Base-by-base conservation (phyloP, 2,113 vertebrate species). In the Eurystomus gularis region DNA sequence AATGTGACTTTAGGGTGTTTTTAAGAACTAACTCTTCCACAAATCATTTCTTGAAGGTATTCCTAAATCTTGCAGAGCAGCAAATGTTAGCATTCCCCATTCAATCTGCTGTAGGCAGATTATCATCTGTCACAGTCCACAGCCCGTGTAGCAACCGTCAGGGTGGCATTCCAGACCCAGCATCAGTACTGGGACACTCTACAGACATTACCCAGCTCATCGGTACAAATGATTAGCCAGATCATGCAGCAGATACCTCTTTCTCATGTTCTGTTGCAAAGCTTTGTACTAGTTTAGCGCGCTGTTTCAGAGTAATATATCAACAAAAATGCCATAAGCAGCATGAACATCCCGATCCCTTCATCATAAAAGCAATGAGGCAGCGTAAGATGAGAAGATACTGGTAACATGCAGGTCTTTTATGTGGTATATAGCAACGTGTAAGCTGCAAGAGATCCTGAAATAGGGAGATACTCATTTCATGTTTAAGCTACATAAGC, bases 381-480 rank as follows among this genome's bases (percentile, higher is more conserved):
- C 2, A 70, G 75, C 68, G 28, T 15, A 73, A 83, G 57, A 68
- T 65, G 65, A 79, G 54, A 91, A 72, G 40, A 33, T 35, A 51
- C 19, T 84, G 40, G 6, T 4, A 89, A 52, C 77, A 94, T 82
- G 83, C 83, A 95, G 60, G 28, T 17, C 25, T 39, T 73, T 37
- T 12, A 26, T 10, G 28, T 76, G 48, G 35, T 52, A 72, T 8
- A 31, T 3, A 80, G 66, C 65, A 88, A 57, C 31, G 72, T 2
- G 26, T 21, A 31, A 82, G 64, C 58, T 61, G n/a, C 3, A 19
- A 78, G 42, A 90, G 73, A 75, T 68, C 76, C 94, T 93, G 90
- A 96, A 96, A 96, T 93, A 88, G 92, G 11, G 86, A 96, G 94
- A 95, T 96, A 96, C 64, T 96, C 77, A 95, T 95, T 96, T 96